Base-by-base conservation (phyloP, 2,113 vertebrate species). In the Thamnaconus septentrionalis region DNA sequence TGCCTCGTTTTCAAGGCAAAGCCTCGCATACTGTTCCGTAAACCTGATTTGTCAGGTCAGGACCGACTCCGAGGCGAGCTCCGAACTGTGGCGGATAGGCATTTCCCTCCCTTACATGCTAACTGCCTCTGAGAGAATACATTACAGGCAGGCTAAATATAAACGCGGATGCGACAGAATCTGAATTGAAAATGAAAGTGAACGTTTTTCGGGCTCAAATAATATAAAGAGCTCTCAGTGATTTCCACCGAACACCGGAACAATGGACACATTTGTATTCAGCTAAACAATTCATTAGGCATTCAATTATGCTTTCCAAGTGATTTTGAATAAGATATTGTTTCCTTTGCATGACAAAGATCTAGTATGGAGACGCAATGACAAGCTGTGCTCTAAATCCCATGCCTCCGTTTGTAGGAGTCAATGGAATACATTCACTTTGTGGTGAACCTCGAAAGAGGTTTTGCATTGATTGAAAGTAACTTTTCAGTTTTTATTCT, bases 121-220 rank as follows among this genome's bases (percentile, higher is more conserved):
- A 79, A 79, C 45, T 53, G 73, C 64, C 70, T 74, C 66, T 12
- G 61, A 81, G 56, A 83, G 67, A 83, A 87, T 82, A 78, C 7
- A 78, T 75, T 73, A 80, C 54, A 41, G 9, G 55, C 31, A 41
- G 31, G 39, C 53, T 71, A 72, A 80, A 80, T 66, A 71, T 76
- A 82, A 55, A 60, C 39, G 6, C 50, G 42, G 45, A 59, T 6
- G 44, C 3, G 11, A 65, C 56, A 55, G 31, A 61, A 75, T 43
- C 31, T 10, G 0, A 5, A 51, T 61, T 68, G 51, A 3, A 51
- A 76, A 61, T 5, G 59, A 74, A 59, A 52, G 6, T 0, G 3
- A 40, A 8, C 48, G 11, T n/a, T 52, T 59, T 70, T 56, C 3
- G 9, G 56, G 69, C 64, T 41, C 47, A 79, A 63, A 61, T n/a